A percentile compares a stretch with the other conserved stretches of the same genome.
phyloP scores from a whole-genome alignment of 1,140 invertebrate genomes.

The Steinernema khuongi region DNA sequence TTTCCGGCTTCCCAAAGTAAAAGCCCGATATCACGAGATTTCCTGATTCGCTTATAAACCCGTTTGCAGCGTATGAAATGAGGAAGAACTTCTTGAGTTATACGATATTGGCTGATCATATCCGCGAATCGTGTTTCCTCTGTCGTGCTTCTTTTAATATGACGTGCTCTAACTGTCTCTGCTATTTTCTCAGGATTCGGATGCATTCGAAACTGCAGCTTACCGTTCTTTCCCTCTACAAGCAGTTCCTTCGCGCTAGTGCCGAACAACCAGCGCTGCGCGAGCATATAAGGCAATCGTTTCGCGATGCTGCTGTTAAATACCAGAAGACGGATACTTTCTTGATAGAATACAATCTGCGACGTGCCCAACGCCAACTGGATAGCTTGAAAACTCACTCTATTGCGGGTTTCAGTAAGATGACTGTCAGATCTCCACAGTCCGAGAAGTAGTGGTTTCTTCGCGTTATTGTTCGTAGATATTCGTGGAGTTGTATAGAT shows the following conservation, averaged over 20 bases:
- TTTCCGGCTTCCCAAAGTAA: too few relatives aligned
- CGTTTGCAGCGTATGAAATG: too few relatives aligned
- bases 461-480: conserved; percentile 6
- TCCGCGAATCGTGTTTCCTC: conserved; percentile 8
- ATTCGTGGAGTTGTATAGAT: conserved; percentile 9
- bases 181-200: not conserved
- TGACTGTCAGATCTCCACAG: not conserved
- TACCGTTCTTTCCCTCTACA: conserved; percentile 23
- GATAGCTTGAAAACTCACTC: conserved; percentile 22
- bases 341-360: conserved; percentile 29
- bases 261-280: conserved; percentile 6
- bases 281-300: conserved; percentile 13
- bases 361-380: conserved; percentile 20
- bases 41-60: too few relatives aligned
- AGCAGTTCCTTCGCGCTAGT: conserved; percentile 24
- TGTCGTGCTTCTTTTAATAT: not conserved
- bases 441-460: conserved; percentile 13
- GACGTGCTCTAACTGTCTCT: not conserved
- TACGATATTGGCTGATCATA: too few relatives aligned
- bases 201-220: conserved; percentile 32
- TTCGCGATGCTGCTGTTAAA: conserved; percentile 22
- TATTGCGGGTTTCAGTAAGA: not conserved
- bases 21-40: too few relatives aligned
- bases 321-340: conserved; percentile 26
- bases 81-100: too few relatives aligned